Evolutionary conservation across 2,113 vertebrate species (phyloP).

Genomic region (Empidonax traillii): DNA sequence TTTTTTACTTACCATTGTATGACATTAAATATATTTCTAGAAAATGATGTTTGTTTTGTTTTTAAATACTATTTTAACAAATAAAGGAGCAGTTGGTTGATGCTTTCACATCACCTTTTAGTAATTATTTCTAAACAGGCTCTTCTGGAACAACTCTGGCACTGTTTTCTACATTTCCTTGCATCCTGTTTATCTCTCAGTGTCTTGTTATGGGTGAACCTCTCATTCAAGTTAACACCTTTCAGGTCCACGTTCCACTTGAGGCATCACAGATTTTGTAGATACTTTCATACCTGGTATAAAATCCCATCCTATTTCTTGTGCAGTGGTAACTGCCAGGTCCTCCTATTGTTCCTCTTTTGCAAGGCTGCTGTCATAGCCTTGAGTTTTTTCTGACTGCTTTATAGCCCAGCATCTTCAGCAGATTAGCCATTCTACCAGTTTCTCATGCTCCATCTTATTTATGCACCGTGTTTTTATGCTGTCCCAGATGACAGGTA

Average conservation of each 20-base stretch:
- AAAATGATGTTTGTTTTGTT: not conserved
- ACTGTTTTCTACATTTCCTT: not conserved
- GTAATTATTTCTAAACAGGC: not conserved
- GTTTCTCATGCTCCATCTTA: not conserved
- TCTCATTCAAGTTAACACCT: not conserved
- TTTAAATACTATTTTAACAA: not conserved
- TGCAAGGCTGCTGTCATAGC: not conserved
- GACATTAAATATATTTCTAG: not conserved
- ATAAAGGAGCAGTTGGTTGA: not conserved
- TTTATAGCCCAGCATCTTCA: not conserved
- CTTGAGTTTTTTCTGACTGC: not conserved
- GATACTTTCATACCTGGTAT: not conserved
- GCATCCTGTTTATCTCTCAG: not conserved
- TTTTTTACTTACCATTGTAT: not conserved
- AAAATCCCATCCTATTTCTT: not conserved
- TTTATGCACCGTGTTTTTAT: not conserved
- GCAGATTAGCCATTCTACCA: not conserved
- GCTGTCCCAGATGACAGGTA: not conserved
- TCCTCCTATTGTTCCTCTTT: not conserved
- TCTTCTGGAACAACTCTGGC: not conserved
- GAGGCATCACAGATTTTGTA: not conserved
- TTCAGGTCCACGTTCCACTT: not conserved
- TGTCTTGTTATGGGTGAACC: not conserved
- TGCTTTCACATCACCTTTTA: not conserved
- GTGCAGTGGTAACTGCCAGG: not conserved